Evolutionary conservation across 2,113 vertebrate species (phyloP).

Genomic region (Merops nubicus): DNA sequence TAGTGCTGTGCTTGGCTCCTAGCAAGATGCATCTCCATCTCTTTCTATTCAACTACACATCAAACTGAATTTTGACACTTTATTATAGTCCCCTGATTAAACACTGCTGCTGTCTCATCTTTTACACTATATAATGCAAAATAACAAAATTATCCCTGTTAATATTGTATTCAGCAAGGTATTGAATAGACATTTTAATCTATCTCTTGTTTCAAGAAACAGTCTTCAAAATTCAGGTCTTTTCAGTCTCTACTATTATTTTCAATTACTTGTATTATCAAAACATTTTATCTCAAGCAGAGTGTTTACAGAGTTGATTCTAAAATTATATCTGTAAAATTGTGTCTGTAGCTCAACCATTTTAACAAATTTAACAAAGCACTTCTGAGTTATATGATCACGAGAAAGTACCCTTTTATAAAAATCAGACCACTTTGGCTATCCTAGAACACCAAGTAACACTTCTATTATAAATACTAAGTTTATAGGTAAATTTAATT

Average conservation of each 20-base stretch:
- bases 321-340: not conserved
- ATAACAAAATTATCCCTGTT: not conserved
- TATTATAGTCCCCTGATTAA: not conserved
- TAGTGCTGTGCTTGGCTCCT: not conserved
- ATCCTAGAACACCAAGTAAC: not conserved
- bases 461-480: not conserved
- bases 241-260: not conserved
- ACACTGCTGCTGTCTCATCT: not conserved
- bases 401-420: not conserved
- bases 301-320: not conserved
- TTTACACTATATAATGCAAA: not conserved
- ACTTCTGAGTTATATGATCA: not conserved
- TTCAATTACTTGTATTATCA: not conserved
- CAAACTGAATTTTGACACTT: not conserved
- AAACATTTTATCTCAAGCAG: not conserved
- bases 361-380: not conserved
- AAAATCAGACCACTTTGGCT: not conserved
- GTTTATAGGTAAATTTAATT: not conserved
- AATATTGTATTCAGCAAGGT: not conserved
- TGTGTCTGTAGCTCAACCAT: not conserved
- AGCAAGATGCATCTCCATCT: not conserved
- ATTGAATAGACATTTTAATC: not conserved
- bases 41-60: not conserved
- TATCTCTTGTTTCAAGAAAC: not conserved
- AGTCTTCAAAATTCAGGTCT: not conserved